Evolutionary conservation across 2,888 invertebrate species (phyloP), one percentile per base, ranked within the genome.

Genomic region (Agonopterix alstromeriana): DNA sequence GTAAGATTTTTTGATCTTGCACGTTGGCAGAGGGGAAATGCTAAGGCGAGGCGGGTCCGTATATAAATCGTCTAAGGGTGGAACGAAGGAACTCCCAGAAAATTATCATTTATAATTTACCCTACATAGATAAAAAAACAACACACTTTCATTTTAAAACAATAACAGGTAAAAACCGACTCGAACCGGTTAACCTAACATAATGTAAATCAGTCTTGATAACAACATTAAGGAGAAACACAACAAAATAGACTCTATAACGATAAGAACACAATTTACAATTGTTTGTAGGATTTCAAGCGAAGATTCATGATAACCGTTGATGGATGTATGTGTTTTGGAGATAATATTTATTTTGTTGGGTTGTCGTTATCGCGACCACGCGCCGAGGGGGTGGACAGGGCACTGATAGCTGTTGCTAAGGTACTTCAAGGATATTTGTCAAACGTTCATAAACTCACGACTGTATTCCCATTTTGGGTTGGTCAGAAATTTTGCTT

Each of bases 311-410:
- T 11, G 45, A 45, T 45, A 45, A 10, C 8, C 10, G 9, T 8
- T 45, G 45, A 45, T 45, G 36, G 45, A 45, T 38, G 38, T 17
- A 10, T 27, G 35, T 45, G 38, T 45, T 45, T 45, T 38, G 38
- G 17, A 45, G 45, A 38, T 45, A 43, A 9, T 4, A 36, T 36
- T 36, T n/a, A 38, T 38, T 38, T 38, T n/a, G 9, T 38, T 38
- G 4, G 10, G 9, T n/a, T 10, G 38, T n/a, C 38, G n/a, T 27
- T 27, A 27, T 27, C 38, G 5, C 38, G n/a, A 10, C n/a, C 35
- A 35, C 35, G 43, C 35, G 35, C n/a, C 8, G 11, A 10, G 35
- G 35, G 35, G 7, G 35, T 10, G 43, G 10, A 11, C n/a, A 10
- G 38, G 27, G 27, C 2, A 7, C 27, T 27, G 27, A 27, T 27